Conservation (phyloP, 64 coral and sea anemone genomes). For the Trachythela sp. region DNA sequence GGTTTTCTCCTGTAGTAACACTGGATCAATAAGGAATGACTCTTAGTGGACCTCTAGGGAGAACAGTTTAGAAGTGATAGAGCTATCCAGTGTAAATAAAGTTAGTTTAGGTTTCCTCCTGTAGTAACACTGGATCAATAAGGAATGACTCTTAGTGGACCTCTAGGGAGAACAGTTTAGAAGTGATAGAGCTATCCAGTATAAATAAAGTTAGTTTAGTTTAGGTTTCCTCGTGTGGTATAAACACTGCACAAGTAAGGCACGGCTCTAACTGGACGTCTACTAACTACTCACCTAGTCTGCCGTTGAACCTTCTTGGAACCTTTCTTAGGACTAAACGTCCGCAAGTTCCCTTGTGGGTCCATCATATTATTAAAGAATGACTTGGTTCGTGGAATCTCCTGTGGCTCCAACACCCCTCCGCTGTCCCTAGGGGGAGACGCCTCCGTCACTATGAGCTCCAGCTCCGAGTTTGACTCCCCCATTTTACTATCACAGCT, state of each 20-base stretch:
- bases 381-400: not conserved
- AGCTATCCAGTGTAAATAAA: too few species aligned
- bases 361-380: conserved; percentile 23
- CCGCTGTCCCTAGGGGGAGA: not conserved
- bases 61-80: too few species aligned
- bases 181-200: too few species aligned
- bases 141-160: not conserved
- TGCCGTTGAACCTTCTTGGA: not conserved
- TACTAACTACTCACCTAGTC: not conserved
- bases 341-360: not conserved
- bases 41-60: not conserved
- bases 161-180: not conserved
- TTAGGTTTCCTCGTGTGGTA: not conserved
- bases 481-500: not conserved
- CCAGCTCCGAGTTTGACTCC: not conserved
- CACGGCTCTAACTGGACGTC: not conserved
- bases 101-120: not conserved
- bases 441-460: not conserved
- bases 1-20: not conserved
- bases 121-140: not conserved
- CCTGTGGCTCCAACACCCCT: not conserved
- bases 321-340: not conserved
- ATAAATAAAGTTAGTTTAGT: too few species aligned
- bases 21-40: not conserved
- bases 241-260: not conserved